Percentiles rank a stretch among this genome's conserved stretches.
These are phyloP conservation scores for Lottia gigantea DNA, from an alignment of 2,888 invertebrate genomes.

Conservation along the genomic window DNA sequence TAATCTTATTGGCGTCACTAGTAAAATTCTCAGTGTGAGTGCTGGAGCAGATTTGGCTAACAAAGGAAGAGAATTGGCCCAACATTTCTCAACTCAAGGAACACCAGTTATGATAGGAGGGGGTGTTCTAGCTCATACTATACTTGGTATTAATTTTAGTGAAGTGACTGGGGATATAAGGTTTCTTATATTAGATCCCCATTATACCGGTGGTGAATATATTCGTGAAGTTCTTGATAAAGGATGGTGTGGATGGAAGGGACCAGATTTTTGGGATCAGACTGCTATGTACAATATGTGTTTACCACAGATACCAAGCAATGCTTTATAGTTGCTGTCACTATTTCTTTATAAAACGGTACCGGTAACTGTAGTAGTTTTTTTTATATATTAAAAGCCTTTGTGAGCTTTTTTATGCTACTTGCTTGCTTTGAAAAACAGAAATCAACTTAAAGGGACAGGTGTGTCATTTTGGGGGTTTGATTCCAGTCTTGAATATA, in stretches of 20 bases:
- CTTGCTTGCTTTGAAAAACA: no score
- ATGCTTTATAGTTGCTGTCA: no score
- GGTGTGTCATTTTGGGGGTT: no score
- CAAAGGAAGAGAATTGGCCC: constrained; percentile 83
- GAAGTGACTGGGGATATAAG: constrained; percentile 81
- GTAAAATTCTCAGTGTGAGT: constrained; percentile 85
- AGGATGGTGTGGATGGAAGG: constrained; percentile 99
- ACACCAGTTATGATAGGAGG: constrained; percentile 99
- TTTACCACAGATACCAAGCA: constrained; percentile 78
- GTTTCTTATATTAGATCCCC: constrained; percentile 97
- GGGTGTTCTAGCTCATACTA: constrained; percentile 96
- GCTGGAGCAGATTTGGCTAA: constrained; percentile 85
- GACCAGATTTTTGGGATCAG: constrained; percentile 92
- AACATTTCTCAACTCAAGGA: constrained; percentile 92
- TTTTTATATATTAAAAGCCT: no score
- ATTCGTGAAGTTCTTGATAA: constrained; percentile 72
- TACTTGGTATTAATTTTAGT: constrained; percentile 92
- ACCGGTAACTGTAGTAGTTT: no score
- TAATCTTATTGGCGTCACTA: constrained; percentile 75
- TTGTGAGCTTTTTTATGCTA: no score
- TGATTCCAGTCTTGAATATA: no score
- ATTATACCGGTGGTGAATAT: constrained; percentile 92
- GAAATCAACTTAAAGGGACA: no score
- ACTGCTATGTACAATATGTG: constrained; percentile 96
- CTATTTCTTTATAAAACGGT: no score